Base-by-base conservation (phyloP, 64 coral and sea anemone species). In the Dendrophyllia cribrosa region DNA sequence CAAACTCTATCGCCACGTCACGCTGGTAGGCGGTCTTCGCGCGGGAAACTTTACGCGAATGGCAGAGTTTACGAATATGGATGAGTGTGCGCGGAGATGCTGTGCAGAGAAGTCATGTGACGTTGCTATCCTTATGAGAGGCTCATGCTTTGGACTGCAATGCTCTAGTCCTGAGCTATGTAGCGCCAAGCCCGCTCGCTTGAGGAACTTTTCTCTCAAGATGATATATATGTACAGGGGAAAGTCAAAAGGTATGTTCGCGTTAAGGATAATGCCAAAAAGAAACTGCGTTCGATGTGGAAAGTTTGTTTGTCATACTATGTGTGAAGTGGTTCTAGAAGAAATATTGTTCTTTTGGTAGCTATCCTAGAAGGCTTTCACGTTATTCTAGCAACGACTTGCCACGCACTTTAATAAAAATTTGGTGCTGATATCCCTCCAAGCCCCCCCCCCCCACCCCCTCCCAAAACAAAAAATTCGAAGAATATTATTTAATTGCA, bases 71-170 rank as follows among this genome's bases (percentile, higher is more conserved):
- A 77, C 83, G 0, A 83, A 93, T 7, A 99, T 99, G 88, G 70
- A 75, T 59, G 91, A 93, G 51, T 99, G 97, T 55, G 84, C 85
- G 0, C 82, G 83, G 23, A 96, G 91, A 22, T 99, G 97, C 10
- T 99, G 97, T 69, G 87, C 83, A 16, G 79, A 76, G n/a, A 16
- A 14, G 43, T 88, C 82, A 25, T 99, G 97, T 86, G 91, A 99
- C 44, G 94, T 93, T 17, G 97, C 97, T 1, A 99, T 99, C 11
- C 75, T 96, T 78, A 96, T 96, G 94, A 93, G 62, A 51, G 76
- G 72, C 59, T 91, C 97, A 1, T 99, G 97, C 64, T 99, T 99
- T 82, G 91, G 84, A 3, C 59, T 99, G 48, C 87, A 84, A 20
- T 99, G 97, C 59, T 45, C 86, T 20, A 90, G 58, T 43, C 76